Evolutionary conservation across 2,797 vertebrate species (phyloP), one percentile per base, ranked within the genome.

Genomic region (Rhynchonycteris naso): DNA sequence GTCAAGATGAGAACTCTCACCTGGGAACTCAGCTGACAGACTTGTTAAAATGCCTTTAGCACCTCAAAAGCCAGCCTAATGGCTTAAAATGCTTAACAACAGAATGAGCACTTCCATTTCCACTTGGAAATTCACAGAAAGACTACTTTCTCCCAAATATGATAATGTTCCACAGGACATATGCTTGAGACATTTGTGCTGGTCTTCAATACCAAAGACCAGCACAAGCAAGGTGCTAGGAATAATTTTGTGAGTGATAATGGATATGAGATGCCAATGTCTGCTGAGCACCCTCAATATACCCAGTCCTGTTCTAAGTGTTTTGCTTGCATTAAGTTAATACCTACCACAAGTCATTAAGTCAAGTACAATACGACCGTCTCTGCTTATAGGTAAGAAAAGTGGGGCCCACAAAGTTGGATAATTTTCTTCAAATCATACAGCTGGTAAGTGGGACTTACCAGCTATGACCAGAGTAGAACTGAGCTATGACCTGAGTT

Each of bases 301-400:
- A 13, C 5, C 33, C 26, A 11, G 28, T 11, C 14, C 30, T 21
- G 16, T 43, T 68, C 63, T 82, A 28, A 47, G 4, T 54, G 11
- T 50, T 76, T 74, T 9, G n/a, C 30, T 10, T 33, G 43, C 61
- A 54, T n/a, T 83, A 75, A 65, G 50, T 38, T 84, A 91, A 90
- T 68, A 81, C 52, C 59, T 11, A 22, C 33, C 22, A 18, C 18
- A 43, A 71, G 56, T 43, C 52, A 69, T 74, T 66, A 66, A 76
- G 16, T 28, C 54, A 72, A 68, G 86, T 74, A n/a, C 52, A 80
- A 26, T 15, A 26, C 50, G 18, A 18, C 21, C 18, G 47, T 30
- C 66, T 75, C 33, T 88, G 71, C n/a, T 38, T 4, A 88, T 2
- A 92, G 82, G 81, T 79, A 93, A 95, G 81, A 35, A 78, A 58